Base-by-base conservation (phyloP, 2,888 invertebrate genomes). In the Acholoe squamosa region DNA sequence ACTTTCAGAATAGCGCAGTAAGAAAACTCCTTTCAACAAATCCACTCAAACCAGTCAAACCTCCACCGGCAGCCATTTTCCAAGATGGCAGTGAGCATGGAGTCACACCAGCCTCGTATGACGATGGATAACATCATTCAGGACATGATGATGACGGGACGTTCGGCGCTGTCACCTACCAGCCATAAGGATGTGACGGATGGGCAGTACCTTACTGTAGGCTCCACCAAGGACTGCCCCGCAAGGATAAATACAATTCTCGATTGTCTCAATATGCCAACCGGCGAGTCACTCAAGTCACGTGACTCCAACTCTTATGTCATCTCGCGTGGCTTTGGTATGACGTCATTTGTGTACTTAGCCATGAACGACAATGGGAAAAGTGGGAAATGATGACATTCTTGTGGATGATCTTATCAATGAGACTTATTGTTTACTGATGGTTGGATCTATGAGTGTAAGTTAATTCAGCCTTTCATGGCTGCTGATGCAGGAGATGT, bases 301-400 rank as follows among this genome's bases (percentile, higher is more conserved):
- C 80, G 80, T 43, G 71, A 71, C 28, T 3, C 7, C 28, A 80
- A 80, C n/a, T 33, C 34, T 43, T 80, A 80, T 22, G 80, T 80
- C 43, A 80, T 80, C 80, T 43, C 80, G 0, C 33, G 80, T 10
- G 80, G 80, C 33, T 80, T 80, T 43, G 80, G 80, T 12, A 80
- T 80, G 80, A 80, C 80, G 80, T 80, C 80, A n/a, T 80, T 34
- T 80, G 80, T 80, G 22, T 80, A 80, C 80, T n/a, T 80, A 16
- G 80, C 80, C 16, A 33, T 43, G 33, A 34, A 80, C 80, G 14
- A 3, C 5, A 22, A 33, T 19, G 43, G 12, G 28, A 71, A 71
- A 71, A 28, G 1, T 25, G 71, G 71, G 71, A 71, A 71, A 31
- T 71, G 71, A 71, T 28, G 25, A n/a, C n/a, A n/a, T 71, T 14